Conservation (phyloP, 2,113 vertebrate genomes). For the Phaethornis superciliosus region DNA sequence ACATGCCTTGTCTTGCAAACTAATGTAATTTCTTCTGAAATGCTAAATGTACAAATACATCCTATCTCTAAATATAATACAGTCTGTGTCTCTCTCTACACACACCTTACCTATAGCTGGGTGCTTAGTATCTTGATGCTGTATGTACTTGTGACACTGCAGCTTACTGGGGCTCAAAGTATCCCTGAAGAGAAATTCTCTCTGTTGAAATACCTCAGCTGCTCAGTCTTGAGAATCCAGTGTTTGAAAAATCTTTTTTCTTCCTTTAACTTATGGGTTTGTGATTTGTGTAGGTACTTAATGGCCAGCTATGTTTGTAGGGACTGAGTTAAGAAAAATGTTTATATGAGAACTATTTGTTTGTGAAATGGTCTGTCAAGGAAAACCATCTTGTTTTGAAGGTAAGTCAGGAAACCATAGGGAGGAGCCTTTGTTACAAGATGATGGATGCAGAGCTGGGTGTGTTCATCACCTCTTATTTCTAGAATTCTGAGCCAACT, state of each 20-base stretch:
- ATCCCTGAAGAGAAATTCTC: background rate
- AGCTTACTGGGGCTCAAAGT: background rate
- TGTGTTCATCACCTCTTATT: background rate
- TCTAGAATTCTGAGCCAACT: background rate
- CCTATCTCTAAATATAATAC: fast-evolving
- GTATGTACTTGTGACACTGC: background rate
- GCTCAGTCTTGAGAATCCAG: background rate
- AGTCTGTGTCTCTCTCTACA: background rate
- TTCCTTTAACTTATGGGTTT: background rate
- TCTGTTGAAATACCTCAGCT: background rate
- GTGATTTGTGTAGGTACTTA: background rate
- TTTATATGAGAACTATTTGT: background rate
- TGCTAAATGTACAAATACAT: background rate
- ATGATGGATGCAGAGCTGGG: background rate
- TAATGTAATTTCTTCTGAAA: background rate
- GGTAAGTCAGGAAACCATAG: background rate
- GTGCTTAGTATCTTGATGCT: background rate
- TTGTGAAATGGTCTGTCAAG: background rate
- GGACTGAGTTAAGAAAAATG: background rate
- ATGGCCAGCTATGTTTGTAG: background rate
- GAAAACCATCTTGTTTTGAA: background rate
- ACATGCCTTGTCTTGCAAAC: background rate
- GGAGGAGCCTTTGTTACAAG: background rate
- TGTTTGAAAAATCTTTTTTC: background rate
- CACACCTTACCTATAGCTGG: no score